Evolutionary conservation across 2,113 vertebrate genomes (phyloP), one percentile per base, ranked within the genome.

Genomic region (Ondatra zibethicus): DNA sequence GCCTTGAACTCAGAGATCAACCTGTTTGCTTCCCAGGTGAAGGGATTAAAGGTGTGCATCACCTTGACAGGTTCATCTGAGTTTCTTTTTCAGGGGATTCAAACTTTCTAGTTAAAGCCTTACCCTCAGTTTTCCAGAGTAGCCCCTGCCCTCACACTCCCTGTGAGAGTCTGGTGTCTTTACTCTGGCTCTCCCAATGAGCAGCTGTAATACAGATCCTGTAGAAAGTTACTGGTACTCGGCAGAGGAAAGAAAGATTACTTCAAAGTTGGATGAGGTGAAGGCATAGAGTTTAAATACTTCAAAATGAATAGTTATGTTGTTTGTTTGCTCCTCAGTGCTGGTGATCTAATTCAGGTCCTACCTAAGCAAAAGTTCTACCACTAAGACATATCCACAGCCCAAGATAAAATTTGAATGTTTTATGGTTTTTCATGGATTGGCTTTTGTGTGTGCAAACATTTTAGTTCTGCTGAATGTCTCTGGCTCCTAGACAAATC

Each of bases 401-500:
- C 11, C 42, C n/a, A 86, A 89, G 68, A 76, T 33, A 80, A 80
- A 94, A 29, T 50, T 90, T 86, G 92, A 94, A 21, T 90, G 87
- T 96, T 92, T 94, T 29, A 89, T 85, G 75, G 50, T 92, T 96
- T 96, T 93, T 12, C 0, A 3, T 77, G 80, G 36, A 77, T 81
- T 97, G 88, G 31, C 52, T 86, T 92, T 90, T 92, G 39, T 29
- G 19, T 21, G 10, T 81, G 2, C 47, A 97, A 95, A 96, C 66
- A 92, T 42, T 91, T 93, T 50, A 55, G 55, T 68, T 93, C 42
- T 94, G 68, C 2, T 90, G 72, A 93, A 90, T 72, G 87, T 94
- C 45, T 82, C 96, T 94, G 88, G 86, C 27, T 89, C 36, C 33
- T 27, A 63, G 87, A 96, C 45, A 96, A 92, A 88, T 89, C 39